Conservation (phyloP, 2,113 vertebrate genomes). For the Ranitomeya imitator region DNA sequence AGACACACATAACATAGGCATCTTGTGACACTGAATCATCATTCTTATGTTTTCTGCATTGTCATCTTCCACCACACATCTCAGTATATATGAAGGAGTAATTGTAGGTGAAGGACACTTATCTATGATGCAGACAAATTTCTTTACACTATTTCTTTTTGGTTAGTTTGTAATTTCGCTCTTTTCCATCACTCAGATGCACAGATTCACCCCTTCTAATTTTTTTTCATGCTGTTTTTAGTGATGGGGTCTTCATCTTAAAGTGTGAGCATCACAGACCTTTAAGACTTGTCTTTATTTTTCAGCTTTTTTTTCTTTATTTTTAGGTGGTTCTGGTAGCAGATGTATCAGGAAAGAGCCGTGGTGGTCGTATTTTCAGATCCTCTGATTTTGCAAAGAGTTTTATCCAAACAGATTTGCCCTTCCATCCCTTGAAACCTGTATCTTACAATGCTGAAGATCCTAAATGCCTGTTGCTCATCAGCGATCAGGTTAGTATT, state of each 20-base stretch:
- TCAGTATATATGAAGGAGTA: too few species aligned
- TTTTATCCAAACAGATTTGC: slow-evolving; percentile 78
- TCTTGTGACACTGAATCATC: too few species aligned
- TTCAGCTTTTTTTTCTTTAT: background rate
- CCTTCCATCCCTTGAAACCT: slow-evolving; percentile 82
- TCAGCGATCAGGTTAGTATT: slow-evolving; percentile 78
- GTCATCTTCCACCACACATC: too few species aligned
- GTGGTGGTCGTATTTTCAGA: slow-evolving; percentile 78
- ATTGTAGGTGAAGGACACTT: too few species aligned
- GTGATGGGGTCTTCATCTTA: background rate
- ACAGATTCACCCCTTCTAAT: background rate
- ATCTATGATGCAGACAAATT: too few species aligned
- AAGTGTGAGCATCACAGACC: background rate
- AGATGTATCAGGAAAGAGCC: slow-evolving; percentile 78
- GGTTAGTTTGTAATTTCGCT: too few species aligned
- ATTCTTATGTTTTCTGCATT: too few species aligned
- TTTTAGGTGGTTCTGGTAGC: slow-evolving; percentile 86
- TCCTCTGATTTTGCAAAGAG: slow-evolving; percentile 82
- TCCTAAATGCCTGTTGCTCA: slow-evolving; percentile 74
- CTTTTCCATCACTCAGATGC: too few species aligned
- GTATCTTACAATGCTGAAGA: slow-evolving; percentile 81
- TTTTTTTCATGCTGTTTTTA: background rate
- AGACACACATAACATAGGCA: too few species aligned
- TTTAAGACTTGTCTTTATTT: background rate
- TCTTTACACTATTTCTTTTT: too few species aligned